Evolutionary conservation across 2,113 vertebrate species (phyloP).

Genomic region (Phalacrocorax aristotelis): DNA sequence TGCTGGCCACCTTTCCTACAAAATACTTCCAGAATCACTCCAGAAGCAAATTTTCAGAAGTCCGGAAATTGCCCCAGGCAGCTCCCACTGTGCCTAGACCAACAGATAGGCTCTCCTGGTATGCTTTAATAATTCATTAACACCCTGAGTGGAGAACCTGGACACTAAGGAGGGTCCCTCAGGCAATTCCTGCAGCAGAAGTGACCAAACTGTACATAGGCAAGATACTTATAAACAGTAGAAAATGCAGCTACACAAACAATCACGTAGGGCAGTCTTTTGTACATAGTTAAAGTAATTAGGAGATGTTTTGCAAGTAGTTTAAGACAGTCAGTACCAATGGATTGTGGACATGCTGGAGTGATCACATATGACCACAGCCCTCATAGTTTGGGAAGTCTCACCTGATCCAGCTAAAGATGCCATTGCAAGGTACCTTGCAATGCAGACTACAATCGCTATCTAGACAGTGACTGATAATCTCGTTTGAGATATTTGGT

Average conservation of each 20-base stretch:
- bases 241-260: neutral
- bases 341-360: neutral
- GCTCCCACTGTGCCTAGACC: neutral
- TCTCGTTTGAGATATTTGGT: neutral
- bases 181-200: neutral
- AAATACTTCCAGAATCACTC: neutral
- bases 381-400: neutral
- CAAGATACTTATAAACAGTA: neutral
- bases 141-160: neutral
- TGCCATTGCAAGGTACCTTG: neutral
- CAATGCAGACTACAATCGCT: neutral
- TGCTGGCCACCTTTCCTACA: neutral
- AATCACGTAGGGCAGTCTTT: rapidly evolving
- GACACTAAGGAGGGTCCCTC: neutral
- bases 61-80: neutral
- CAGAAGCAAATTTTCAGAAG: neutral
- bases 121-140: neutral
- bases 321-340: neutral
- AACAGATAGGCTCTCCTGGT: neutral
- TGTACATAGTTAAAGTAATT: neutral
- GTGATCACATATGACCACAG: neutral
- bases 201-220: neutral
- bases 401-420: neutral
- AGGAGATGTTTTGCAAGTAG: neutral
- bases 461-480: neutral